Conservation (phyloP, 1,140 invertebrate species). For the Aphaenogaster ashmeadi region DNA sequence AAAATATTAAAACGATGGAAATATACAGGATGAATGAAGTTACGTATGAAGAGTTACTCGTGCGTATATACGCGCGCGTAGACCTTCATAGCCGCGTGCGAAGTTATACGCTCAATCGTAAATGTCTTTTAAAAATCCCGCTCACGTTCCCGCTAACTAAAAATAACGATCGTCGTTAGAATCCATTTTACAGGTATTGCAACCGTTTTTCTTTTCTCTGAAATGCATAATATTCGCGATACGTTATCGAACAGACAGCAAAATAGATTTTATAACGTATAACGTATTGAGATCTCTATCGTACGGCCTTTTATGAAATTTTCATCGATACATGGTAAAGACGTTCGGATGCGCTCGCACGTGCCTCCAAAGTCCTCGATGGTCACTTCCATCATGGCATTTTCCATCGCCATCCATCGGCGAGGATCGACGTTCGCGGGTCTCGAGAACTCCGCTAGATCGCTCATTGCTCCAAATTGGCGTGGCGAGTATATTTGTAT, state of each 20-base stretch:
- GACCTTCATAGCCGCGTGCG: background rate
- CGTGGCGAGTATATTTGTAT: slow-evolving; percentile 55
- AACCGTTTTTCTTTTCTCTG: background rate
- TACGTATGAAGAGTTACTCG: background rate
- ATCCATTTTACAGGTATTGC: slow-evolving; percentile 25
- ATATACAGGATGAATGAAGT: background rate
- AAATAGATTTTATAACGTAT: slow-evolving; percentile 25
- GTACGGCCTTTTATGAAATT: background rate
- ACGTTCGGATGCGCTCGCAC: background rate
- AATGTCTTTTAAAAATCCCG: slow-evolving; percentile 32
- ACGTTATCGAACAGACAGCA: background rate
- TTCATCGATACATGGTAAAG: background rate
- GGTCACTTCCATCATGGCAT: background rate
- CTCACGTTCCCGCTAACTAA: background rate
- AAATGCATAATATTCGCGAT: slow-evolving; percentile 16
- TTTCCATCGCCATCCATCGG: slow-evolving; percentile 10
- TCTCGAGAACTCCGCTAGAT: slow-evolving; percentile 7
- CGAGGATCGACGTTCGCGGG: background rate
- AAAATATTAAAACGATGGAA: background rate
- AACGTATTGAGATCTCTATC: background rate
- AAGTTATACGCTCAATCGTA: slow-evolving; percentile 17
- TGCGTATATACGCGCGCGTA: background rate
- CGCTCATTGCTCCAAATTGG: slow-evolving; percentile 53
- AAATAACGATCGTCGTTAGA: slow-evolving; percentile 42
- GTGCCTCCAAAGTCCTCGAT: background rate